These are phyloP conservation scores for Orthosia gracilis DNA, from an alignment of 2,888 invertebrate genomes.

Conservation along the genomic window DNA sequence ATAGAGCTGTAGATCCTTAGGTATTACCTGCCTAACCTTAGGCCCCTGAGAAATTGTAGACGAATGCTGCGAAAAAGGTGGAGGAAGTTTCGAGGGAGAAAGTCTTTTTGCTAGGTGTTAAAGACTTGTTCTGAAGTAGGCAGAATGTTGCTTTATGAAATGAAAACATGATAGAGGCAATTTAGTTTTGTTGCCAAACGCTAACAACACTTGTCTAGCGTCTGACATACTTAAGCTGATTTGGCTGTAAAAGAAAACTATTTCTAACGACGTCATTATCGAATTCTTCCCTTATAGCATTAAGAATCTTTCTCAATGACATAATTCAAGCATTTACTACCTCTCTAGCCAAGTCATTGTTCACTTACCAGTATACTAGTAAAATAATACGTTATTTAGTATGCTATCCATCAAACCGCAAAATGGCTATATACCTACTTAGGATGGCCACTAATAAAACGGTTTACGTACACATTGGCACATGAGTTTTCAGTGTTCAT, in stretches of 20 bases:
- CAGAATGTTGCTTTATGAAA: background rate
- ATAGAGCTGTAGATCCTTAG: slow-evolving; percentile 18
- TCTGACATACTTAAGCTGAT: no score
- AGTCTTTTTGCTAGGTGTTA: background rate
- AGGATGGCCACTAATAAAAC: background rate
- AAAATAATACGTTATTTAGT: no score
- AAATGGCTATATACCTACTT: background rate
- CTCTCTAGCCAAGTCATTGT: no score
- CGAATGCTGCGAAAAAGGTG: background rate
- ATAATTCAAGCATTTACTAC: no score
- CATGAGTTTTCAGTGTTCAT: background rate
- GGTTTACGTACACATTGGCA: background rate
- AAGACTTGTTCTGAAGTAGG: background rate
- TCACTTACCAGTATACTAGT: no score
- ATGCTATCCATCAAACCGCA: no score
- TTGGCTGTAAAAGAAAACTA: no score
- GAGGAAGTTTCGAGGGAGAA: background rate
- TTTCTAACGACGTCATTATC: no score
- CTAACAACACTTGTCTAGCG: no score
- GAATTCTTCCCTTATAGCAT: no score
- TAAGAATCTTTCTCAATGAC: no score
- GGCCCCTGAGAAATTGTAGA: background rate
- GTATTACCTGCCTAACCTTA: slow-evolving; percentile 28
- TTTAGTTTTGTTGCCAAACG: background rate
- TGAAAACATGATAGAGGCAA: background rate